phyloP scores from a whole-genome alignment of 2,113 vertebrate species.

The Sinosuthora webbiana region DNA sequence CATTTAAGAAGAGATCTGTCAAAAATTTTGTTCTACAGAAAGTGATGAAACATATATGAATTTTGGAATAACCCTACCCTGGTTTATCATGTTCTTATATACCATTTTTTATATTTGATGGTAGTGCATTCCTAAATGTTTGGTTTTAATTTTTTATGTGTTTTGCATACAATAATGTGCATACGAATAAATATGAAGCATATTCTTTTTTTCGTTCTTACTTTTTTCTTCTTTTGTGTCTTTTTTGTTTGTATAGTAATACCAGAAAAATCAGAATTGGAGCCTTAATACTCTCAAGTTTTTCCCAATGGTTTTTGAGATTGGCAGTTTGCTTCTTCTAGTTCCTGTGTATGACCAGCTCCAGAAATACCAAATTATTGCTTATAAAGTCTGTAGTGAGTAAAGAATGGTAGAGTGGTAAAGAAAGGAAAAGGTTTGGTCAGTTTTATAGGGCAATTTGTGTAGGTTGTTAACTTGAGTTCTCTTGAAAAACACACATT shows the following conservation, averaged over 20 bases:
- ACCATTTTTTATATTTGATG: neutral
- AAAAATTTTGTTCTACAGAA: neutral
- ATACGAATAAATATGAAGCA: neutral
- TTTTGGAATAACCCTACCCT: neutral
- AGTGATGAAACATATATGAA: neutral
- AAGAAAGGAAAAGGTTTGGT: slow-evolving; percentile 32
- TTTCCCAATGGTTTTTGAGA: neutral
- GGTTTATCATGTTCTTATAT: neutral
- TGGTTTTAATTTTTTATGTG: neutral
- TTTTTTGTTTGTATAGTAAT: neutral
- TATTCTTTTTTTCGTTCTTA: neutral
- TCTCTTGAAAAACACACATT: slow-evolving; percentile 1
- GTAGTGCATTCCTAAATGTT: neutral
- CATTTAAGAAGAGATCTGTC: neutral
- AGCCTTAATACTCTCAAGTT: neutral
- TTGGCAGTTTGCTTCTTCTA: neutral
- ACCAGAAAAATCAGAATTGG: neutral
- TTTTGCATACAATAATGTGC: neutral
- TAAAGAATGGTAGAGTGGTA: slow-evolving; percentile 3
- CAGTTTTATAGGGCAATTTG: slow-evolving; percentile 51
- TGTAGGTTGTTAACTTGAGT: slow-evolving; percentile 34
- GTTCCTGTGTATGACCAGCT: neutral
- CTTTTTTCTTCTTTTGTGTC: neutral
- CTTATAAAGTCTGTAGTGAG: neutral
- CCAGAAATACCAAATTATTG: slow-evolving; percentile 23